phyloP scores from a whole-genome alignment of 1,140 invertebrate genomes.

The Tribolium castaneum region DNA sequence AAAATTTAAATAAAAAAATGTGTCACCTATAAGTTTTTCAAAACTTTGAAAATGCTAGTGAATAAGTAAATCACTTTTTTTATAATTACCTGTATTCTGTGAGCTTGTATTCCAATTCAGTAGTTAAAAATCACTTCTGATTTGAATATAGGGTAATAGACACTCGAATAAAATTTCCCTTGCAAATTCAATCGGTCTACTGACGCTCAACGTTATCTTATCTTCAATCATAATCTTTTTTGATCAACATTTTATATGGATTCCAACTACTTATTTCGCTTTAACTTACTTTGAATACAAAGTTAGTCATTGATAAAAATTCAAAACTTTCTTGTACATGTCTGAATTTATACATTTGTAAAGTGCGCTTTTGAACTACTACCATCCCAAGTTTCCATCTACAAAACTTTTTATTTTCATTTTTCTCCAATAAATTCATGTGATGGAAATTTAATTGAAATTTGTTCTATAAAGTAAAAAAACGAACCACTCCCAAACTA shows the following conservation, averaged over 20 bases:
- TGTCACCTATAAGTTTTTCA: no score
- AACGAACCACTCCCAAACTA: slow-evolving; percentile 1
- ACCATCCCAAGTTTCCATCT: not conserved
- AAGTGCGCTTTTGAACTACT: not conserved
- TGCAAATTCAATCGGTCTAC: not conserved
- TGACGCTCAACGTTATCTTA: not conserved
- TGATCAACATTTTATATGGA: not conserved
- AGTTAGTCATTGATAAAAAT: not conserved
- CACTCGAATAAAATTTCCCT: slow-evolving; percentile 18
- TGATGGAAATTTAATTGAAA: not conserved
- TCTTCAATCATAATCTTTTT: not conserved
- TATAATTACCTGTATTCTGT: no score
- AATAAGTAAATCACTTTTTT: no score
- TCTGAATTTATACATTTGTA: not conserved
- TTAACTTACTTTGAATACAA: not conserved
- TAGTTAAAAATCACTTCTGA: not conserved
- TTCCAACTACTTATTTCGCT: no score
- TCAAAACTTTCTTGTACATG: not conserved
- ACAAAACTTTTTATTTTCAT: no score
- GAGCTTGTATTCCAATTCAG: no score
- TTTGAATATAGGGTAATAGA: slow-evolving; percentile 24
- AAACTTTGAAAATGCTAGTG: no score
- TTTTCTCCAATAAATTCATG: not conserved
- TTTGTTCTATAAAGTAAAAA: not conserved
- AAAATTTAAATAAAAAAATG: no score